phyloP scores from a whole-genome alignment of 2,797 vertebrate species.

The Sitta carolinensis region DNA sequence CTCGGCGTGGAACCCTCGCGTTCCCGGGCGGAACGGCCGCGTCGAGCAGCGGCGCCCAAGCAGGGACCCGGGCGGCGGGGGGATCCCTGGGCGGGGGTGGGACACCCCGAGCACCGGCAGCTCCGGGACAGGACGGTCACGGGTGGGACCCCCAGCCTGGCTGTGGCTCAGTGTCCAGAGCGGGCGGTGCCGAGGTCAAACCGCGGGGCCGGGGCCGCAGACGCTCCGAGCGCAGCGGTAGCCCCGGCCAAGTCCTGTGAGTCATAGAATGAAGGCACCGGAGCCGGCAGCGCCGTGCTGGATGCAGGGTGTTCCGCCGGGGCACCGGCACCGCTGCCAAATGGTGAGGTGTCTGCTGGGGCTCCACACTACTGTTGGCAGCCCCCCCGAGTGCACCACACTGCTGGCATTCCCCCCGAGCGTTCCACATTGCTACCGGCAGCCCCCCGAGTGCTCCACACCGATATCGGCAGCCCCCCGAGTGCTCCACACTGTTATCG shows the following conservation, averaged over 20 bases:
- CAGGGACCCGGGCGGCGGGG: background rate
- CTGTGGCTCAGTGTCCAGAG: background rate
- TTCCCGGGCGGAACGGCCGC: background rate
- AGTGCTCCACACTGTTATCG: no score
- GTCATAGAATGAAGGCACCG: constrained; percentile 10
- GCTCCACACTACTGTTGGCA: background rate
- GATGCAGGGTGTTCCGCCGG: constrained; percentile 14
- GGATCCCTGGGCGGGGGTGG: rapidly evolving
- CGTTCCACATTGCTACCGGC: no score
- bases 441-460: background rate
- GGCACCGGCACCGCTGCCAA: constrained; percentile 2
- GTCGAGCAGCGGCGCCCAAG: background rate
- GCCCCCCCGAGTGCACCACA: background rate
- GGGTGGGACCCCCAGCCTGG: rapidly evolving
- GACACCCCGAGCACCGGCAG: background rate
- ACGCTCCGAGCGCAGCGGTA: background rate
- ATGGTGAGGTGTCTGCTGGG: background rate
- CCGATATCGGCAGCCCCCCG: no score
- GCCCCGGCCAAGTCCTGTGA: constrained; percentile 39
- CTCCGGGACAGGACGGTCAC: background rate
- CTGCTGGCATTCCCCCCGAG: background rate
- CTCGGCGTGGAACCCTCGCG: background rate
- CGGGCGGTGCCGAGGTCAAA: background rate
- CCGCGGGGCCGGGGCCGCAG: background rate
- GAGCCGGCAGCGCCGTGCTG: constrained; percentile 1